These are phyloP conservation scores for Cerastis leucographa DNA, from an alignment of 2,888 invertebrate species.

Conservation along the genomic window DNA sequence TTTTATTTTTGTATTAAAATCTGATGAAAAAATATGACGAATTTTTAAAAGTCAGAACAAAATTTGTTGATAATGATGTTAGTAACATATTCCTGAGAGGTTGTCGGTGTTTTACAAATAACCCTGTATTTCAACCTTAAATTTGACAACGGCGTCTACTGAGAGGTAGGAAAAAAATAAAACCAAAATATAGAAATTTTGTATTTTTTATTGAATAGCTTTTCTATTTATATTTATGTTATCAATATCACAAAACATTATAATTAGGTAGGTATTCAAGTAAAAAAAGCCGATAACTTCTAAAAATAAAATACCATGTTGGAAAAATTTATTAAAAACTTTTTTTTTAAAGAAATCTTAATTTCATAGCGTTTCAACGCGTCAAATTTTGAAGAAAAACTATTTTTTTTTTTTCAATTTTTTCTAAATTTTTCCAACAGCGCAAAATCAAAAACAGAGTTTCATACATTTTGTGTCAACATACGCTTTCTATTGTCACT, in stretches of 20 bases:
- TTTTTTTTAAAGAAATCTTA: conserved; percentile 18
- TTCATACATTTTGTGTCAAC: conserved; percentile 45
- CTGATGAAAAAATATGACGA: no score
- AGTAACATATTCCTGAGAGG: no score
- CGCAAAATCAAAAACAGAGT: conserved; percentile 51
- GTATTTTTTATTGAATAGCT: conserved; percentile 89
- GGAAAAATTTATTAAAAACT: conserved; percentile 49
- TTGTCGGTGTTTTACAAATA: no score
- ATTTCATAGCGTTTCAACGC: background rate
- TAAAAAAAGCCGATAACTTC: conserved; percentile 87
- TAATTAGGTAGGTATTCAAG: conserved; percentile 87
- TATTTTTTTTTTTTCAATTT: background rate
- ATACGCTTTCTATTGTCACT: conserved; percentile 57
- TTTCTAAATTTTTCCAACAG: conserved; percentile 41
- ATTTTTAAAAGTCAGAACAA: no score
- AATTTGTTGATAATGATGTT: no score
- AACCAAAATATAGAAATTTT: conserved; percentile 83
- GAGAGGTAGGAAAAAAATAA: conserved; percentile 31
- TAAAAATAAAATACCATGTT: conserved; percentile 77
- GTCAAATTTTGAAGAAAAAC: background rate
- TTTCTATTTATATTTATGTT: conserved; percentile 81
- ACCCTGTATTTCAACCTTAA: background rate
- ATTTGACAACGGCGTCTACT: background rate
- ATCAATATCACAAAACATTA: conserved; percentile 88
- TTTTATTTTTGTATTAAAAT: no score